A percentile compares a stretch with the other conserved stretches of the same genome.
Conservation (phyloP, 35 echinoderm and acorn worm species). For the Acanthaster planci region DNA sequence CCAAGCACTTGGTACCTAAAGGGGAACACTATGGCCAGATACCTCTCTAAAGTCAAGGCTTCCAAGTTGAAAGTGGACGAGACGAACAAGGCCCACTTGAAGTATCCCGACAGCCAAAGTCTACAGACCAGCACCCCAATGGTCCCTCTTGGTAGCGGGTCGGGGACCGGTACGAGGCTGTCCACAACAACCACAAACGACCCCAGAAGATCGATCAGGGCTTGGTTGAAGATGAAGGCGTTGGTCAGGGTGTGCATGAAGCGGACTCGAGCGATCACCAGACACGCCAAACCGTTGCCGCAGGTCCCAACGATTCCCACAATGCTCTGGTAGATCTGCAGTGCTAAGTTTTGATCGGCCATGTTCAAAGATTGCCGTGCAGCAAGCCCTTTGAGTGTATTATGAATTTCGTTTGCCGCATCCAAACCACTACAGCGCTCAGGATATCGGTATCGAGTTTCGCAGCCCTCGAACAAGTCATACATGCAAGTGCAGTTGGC, state of each 20-base stretch:
- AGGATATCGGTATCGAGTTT: not conserved
- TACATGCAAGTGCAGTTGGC: too few relatives aligned
- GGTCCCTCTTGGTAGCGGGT: not conserved
- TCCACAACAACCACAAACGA: slow-evolving; percentile 12
- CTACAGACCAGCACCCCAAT: slow-evolving; percentile 34
- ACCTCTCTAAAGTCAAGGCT: too few relatives aligned
- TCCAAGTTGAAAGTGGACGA: slow-evolving; percentile 56
- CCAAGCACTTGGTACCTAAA: not conserved
- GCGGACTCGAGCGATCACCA: not conserved
- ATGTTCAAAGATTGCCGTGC: not conserved
- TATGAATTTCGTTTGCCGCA: not conserved
- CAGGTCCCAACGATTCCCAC: slow-evolving; percentile 23
- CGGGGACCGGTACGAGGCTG: not conserved
- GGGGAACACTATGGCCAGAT: too few relatives aligned
- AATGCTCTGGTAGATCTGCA: not conserved
- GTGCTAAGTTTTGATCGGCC: not conserved
- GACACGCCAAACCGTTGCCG: slow-evolving; percentile 27
- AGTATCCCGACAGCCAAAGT: slow-evolving; percentile 38
- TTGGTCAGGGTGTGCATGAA: too few relatives aligned
- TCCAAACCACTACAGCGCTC: too few relatives aligned
- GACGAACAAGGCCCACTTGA: slow-evolving; percentile 39
- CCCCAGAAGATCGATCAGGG: slow-evolving; percentile 22
- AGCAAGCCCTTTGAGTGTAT: not conserved
- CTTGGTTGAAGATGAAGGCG: too few relatives aligned
- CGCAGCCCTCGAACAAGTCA: not conserved